Base-by-base conservation (phyloP, 1,140 invertebrate species). In the Zophobas atratus region DNA sequence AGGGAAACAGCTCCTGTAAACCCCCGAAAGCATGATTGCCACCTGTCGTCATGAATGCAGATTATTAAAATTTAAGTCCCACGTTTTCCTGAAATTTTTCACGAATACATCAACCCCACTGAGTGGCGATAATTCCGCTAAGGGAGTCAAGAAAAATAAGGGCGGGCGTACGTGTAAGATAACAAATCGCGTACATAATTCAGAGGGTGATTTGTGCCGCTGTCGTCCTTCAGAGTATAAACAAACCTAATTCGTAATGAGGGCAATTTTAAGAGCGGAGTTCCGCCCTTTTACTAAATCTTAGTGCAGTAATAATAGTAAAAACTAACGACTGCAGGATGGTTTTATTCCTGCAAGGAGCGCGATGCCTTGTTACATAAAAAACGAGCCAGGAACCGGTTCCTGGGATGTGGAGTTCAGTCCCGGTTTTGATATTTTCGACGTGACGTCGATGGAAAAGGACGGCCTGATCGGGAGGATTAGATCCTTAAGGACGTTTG, bases 191-290 rank as follows among this genome's bases (percentile, higher is more conserved):
- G 0, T 67, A 39, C 39, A 67, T 67, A 67, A 67, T 67, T 67
- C 60, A 67, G 60, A 36, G 60, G 60, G 60, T 67, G 60, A 67
- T 67, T 67, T 67, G 39, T 67, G 60, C 39, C 38, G 60, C 39
- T n/a, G 36, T 43, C 60, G 60, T 67, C 60, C 60, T 38, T 34
- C 60, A 67, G 36, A 38, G 60, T 32, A 67, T 67, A 67, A 67
- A 67, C 60, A 67, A 67, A 41, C 8, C 38, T 32, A 67, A 41
- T 48, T 43, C 38, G 60, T n/a, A 63, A 39, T 41, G 57, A 38
- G 41, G 57, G 6, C n/a, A 20, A 1, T 1, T 4, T 33, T 57
- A 4, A 38, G 36, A 8, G 57, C 2, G 6, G 35, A 56, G 6
- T 60, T 60, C 60, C n/a, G 38, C 33, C 6, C 33, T 67, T 67